Evolutionary conservation across 2,888 invertebrate genomes (phyloP), one percentile per base, ranked within the genome.

Genomic region (Enchytraeus crypticus): DNA sequence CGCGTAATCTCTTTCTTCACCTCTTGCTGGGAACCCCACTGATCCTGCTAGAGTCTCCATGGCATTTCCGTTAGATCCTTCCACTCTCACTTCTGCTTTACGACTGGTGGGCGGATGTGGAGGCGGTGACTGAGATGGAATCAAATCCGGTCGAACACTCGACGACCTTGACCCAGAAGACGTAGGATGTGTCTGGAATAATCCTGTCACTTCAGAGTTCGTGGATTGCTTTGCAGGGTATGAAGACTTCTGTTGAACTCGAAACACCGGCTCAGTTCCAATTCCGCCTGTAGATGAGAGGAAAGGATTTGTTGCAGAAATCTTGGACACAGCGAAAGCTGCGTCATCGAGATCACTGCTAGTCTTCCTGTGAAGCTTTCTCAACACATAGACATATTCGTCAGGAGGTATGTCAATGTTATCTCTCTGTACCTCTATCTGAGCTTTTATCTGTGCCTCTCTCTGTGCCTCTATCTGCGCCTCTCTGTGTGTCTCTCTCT

Each of bases 331-430:
- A n/a, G n/a, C n/a, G n/a, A n/a, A n/a, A 11, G 47, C 27, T 29
- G 14, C 18, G 5, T 51, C 30, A 30, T 23, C 23, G 18, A 32
- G 4, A 4, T 57, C 61, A 30, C 54, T 47, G 30, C 51, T 51
- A 34, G 33, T 57, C 5, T 34, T 46, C 26, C 59, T 59, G 47
- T 60, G 62, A 2, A 65, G 43, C 27, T 64, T 64, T 5, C 56
- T 58, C 27, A 65, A 57, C 2, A 65, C 49, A 51, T 64, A 64
- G n/a, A 66, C 64, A 47, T 65, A 65, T n/a, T 65, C 65, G 30
- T 65, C 64, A 11, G 64, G 64, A 5, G 64, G 64, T n/a, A 60
- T 59, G 8, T 43, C 55, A n/a, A 26, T 57, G 30, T 8, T 21
- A 23, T n/a, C n/a, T n/a, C n/a, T n/a, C n/a, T n/a, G n/a, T n/a